Evolutionary conservation across 2,888 invertebrate genomes (phyloP).

Genomic region (Coleophora deauratella): DNA sequence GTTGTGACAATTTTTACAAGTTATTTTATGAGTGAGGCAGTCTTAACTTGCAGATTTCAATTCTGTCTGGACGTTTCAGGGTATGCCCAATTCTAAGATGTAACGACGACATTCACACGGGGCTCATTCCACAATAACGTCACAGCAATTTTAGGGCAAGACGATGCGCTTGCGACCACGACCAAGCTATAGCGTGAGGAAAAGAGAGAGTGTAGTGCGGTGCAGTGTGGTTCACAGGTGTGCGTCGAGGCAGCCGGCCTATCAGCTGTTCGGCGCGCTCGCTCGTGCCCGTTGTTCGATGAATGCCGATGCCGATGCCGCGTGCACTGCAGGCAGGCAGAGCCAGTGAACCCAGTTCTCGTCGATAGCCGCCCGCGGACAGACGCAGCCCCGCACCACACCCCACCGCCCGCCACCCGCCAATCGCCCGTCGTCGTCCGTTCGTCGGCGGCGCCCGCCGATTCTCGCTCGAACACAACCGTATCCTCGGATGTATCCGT

Average conservation of each 20-base stretch:
- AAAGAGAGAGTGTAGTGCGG: slow-evolving; percentile 50
- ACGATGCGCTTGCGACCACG: slow-evolving; percentile 35
- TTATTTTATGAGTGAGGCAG: too few species aligned
- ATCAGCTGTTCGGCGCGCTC: slow-evolving; percentile 59
- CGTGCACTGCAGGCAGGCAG: slow-evolving; percentile 10
- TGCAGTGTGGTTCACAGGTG: slow-evolving; percentile 46
- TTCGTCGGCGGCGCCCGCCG: slow-evolving; percentile 32
- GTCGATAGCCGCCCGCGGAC: slow-evolving; percentile 50
- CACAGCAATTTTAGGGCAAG: slow-evolving; percentile 43
- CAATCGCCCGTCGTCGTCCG: slow-evolving; percentile 52
- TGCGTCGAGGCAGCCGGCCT: slow-evolving; percentile 48
- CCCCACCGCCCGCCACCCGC: slow-evolving; percentile 27
- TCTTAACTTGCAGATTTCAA: too few species aligned
- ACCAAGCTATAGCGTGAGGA: slow-evolving; percentile 28
- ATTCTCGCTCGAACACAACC: slow-evolving; percentile 28
- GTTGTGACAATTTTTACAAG: too few species aligned
- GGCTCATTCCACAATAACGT: slow-evolving; percentile 33
- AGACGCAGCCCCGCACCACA: slow-evolving; percentile 42
- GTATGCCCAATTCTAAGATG: neutral
- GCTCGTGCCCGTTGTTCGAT: slow-evolving; percentile 52
- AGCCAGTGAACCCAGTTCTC: slow-evolving; percentile 48
- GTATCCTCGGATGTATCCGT: slow-evolving; percentile 39
- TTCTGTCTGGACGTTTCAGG: too few species aligned
- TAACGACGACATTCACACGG: slow-evolving; percentile 30
- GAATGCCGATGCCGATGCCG: slow-evolving; percentile 18